These are phyloP conservation scores for Umimayanthus chanpuru DNA, from an alignment of 92 coral and sea anemone genomes.

Conservation along the genomic window DNA sequence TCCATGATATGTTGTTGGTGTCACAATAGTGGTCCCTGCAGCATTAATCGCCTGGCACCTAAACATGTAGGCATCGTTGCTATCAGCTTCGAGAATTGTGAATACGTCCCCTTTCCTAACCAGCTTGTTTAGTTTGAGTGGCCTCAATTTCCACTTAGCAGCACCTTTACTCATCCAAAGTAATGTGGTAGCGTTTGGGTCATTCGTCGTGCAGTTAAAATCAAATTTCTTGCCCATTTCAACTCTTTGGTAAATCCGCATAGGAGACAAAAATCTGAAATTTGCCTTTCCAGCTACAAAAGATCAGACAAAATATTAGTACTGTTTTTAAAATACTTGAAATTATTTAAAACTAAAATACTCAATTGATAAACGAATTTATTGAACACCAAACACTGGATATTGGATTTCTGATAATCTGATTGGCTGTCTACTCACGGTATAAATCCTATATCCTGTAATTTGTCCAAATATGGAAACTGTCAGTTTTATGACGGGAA, in stretches of 20 bases:
- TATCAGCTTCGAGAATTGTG: not conserved
- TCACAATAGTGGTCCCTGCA: not conserved
- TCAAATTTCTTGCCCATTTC: too few species aligned
- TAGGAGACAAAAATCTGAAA: not conserved
- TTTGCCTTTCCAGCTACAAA: not conserved
- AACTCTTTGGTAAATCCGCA: not conserved
- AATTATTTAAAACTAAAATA: too few species aligned
- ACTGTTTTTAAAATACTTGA: not conserved
- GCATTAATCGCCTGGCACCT: conserved; percentile 1
- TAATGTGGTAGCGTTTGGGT: not conserved
- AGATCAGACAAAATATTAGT: not conserved
- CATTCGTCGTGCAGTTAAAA: conserved; percentile 23
- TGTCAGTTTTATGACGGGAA: too few species aligned
- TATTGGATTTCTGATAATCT: too few species aligned
- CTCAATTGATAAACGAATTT: too few species aligned
- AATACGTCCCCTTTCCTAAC: conserved; percentile 13
- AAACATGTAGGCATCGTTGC: not conserved
- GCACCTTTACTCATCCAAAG: not conserved
- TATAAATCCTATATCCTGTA: too few species aligned
- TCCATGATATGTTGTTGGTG: not conserved
- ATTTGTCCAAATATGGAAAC: too few species aligned
- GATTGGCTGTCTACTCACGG: too few species aligned
- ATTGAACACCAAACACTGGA: too few species aligned
- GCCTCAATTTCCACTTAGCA: not conserved
- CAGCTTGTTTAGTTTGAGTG: conserved; percentile 4